These are phyloP conservation scores for Erebia aethiops DNA, from an alignment of 2,888 invertebrate genomes.

Conservation along the genomic window DNA sequence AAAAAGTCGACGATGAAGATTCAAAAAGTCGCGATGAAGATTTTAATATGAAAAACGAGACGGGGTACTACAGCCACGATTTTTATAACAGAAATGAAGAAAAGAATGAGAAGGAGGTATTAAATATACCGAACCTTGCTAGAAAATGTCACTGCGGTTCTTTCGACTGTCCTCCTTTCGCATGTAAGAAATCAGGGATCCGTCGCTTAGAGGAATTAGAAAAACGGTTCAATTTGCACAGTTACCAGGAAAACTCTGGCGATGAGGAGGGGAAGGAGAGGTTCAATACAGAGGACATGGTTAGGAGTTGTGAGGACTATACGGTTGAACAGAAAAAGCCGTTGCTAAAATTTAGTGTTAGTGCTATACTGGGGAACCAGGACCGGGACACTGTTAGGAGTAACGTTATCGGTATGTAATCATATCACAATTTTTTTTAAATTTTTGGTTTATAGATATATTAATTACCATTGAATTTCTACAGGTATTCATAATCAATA, in stretches of 20 bases:
- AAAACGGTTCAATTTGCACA: conserved; percentile 68
- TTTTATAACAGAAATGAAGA: conserved; percentile 61
- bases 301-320: conserved; percentile 69
- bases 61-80: conserved; percentile 60
- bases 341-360: conserved; percentile 95
- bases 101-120: conserved; percentile 64
- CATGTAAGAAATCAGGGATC: conserved; percentile 75
- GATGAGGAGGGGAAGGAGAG: conserved; percentile 62
- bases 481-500: too few species aligned
- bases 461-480: too few species aligned
- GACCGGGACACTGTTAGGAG: conserved; percentile 58
- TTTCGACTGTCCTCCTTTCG: conserved; percentile 80
- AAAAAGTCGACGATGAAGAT: conserved; percentile 68
- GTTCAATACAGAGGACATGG: conserved; percentile 68
- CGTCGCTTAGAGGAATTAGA: conserved; percentile 71
- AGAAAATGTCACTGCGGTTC: conserved; percentile 82
- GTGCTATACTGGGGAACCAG: conserved; percentile 91
- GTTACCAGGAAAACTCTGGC: conserved; percentile 70
- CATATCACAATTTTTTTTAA: not conserved
- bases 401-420: conserved; percentile 66
- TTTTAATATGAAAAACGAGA: conserved; percentile 63
- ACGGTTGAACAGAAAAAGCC: conserved; percentile 84
- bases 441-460: too few species aligned
- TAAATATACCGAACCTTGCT: conserved; percentile 67
- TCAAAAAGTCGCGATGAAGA: conserved; percentile 68